Base-by-base conservation (phyloP, 2,113 vertebrate species). In the Dasyornis broadbenti region DNA sequence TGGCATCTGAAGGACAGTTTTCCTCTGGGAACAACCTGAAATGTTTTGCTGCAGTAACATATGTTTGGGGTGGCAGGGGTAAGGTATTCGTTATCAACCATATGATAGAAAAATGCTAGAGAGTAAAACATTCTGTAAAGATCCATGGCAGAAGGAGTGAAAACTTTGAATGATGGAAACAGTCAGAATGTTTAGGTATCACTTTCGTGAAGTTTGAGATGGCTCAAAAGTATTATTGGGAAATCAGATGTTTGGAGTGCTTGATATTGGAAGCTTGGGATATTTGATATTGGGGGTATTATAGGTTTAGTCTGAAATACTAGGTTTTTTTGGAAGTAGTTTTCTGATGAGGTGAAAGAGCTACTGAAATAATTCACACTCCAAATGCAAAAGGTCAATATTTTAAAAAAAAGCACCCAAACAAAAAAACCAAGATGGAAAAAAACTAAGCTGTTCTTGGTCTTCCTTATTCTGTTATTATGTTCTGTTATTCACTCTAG, bases 1-100 rank as follows among this genome's bases (percentile, higher is more conserved):
- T 84, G 82, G 64, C 69, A 90, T 52, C 56, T 88, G 90, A 95
- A 97, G 76, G 95, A 90, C 79, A 89, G 6, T 84, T 93, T 96
- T 95, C 90, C 90, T 92, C 61, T 53, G 92, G 93, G 89, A 92
- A 85, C 50, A 91, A 68, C 18, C 63, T 89, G 80, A 92, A 91
- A 73, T 82, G 47, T 87, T 95, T 86, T 96, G 61, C 83, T 93
- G 89, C 45, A 39, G 78, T 72, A 96, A 84, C 86, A 86, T 96
- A 96, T 89, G 92, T 96, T 93, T 35, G 3, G 37, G 57, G 83
- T 7, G 13, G 42, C 35, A 79, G 44, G 40, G 60, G 52, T 76
- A 88, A 88, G 82, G 60, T 84, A 63, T 91, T 90, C 86, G 22
- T 70, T 83, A 85, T 88, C 2, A 11, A 73, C 61, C 68, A 9